Percentiles rank a stretch among this genome's conserved stretches.
phyloP scores from a whole-genome alignment of 2,888 invertebrate genomes.

The Drosophila recens region DNA sequence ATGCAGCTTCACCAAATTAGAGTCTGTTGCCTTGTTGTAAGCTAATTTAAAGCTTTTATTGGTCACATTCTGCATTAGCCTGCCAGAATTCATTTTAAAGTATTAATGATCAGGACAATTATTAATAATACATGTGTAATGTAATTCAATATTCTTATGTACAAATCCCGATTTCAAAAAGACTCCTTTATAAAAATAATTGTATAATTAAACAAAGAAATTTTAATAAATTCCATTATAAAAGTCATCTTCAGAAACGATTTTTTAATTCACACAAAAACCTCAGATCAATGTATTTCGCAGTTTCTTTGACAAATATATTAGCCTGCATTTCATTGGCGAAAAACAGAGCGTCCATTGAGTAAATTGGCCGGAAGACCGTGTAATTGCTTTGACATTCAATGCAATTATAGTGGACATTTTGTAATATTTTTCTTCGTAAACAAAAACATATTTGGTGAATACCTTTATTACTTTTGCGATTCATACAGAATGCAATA shows the following conservation, averaged over 20 bases:
- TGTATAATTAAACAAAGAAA: no score
- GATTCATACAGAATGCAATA: background rate
- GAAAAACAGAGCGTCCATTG: background rate
- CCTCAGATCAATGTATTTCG: background rate
- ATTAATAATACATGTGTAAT: background rate
- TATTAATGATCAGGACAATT: background rate
- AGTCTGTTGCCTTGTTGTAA: background rate
- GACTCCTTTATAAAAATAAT: background rate
- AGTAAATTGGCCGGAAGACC: background rate
- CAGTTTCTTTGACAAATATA: background rate
- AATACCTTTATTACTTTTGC: slow-evolving; percentile 11
- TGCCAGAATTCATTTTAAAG: background rate
- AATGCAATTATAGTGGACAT: background rate
- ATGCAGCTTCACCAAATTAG: slow-evolving; percentile 1
- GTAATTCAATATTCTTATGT: background rate
- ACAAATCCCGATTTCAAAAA: background rate
- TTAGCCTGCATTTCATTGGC: slow-evolving; percentile 7
- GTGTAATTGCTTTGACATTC: slow-evolving; percentile 10
- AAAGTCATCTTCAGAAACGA: background rate
- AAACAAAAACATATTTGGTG: background rate
- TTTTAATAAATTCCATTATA: background rate
- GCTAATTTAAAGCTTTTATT: slow-evolving; percentile 8
- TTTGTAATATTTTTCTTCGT: background rate
- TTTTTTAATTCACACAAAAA: background rate
- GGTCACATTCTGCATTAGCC: background rate